Percentiles rank a stretch among this genome's conserved stretches.
These are phyloP conservation scores for Lydus trimaculatus DNA, from an alignment of 2,888 invertebrate species.

Conservation along the genomic window DNA sequence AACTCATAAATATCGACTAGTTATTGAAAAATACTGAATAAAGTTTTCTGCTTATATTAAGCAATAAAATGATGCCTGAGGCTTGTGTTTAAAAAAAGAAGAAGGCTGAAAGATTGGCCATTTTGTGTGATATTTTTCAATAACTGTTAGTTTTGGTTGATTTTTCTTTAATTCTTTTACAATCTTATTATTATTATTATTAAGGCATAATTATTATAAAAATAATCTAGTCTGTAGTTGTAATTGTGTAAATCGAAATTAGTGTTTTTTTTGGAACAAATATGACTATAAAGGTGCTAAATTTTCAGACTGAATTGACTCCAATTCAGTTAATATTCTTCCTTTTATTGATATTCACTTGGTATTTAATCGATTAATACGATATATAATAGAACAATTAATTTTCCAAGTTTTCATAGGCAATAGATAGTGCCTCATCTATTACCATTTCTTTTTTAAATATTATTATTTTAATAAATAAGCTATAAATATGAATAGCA, in stretches of 20 bases:
- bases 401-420: not conserved
- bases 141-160: slow-evolving; percentile 21
- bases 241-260: slow-evolving; percentile 25
- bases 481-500: slow-evolving; percentile 32
- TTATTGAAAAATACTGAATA: slow-evolving; percentile 22
- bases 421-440: slow-evolving; percentile 36
- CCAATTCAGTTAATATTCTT: slow-evolving; percentile 18
- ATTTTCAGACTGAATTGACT: slow-evolving; percentile 5
- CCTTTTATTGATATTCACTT: slow-evolving; percentile 20
- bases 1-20: slow-evolving; percentile 10
- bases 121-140: slow-evolving; percentile 22
- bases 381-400: not conserved
- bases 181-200: not conserved
- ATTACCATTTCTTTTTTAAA: slow-evolving; percentile 21
- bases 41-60: not conserved
- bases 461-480: not conserved
- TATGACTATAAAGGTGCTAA: slow-evolving; percentile 37
- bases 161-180: not conserved
- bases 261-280: slow-evolving; percentile 17
- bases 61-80: not conserved
- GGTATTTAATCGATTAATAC: not conserved
- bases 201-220: slow-evolving; percentile 22
- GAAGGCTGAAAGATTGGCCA: too few relatives aligned
- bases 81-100: too few relatives aligned
- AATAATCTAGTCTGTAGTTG: slow-evolving; percentile 41